Evolutionary conservation across 2,797 vertebrate species (phyloP).

Genomic region (Spheniscus humboldti): DNA sequence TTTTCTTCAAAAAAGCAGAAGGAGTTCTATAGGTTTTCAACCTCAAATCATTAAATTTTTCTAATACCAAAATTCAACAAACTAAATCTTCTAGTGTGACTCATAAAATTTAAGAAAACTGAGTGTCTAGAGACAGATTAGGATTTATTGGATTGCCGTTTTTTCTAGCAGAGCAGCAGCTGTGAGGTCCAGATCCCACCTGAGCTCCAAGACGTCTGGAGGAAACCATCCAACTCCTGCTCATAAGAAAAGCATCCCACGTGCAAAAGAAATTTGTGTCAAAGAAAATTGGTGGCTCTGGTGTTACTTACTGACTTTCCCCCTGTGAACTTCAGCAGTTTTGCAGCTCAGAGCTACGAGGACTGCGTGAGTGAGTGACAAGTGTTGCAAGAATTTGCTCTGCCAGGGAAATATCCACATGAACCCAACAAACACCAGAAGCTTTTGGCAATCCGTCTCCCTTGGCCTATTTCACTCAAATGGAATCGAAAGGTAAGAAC

Average conservation of each 20-base stretch:
- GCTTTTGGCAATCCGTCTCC: background rate
- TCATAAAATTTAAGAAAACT: background rate
- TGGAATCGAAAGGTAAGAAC: background rate
- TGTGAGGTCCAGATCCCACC: background rate
- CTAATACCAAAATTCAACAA: background rate
- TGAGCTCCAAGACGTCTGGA: background rate
- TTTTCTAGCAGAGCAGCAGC: background rate
- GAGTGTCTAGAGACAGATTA: fast-evolving
- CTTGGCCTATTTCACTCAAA: background rate
- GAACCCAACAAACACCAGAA: background rate
- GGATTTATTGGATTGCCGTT: background rate
- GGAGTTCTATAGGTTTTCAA: fast-evolving
- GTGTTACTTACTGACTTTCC: background rate
- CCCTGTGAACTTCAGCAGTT: background rate
- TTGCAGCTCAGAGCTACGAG: background rate
- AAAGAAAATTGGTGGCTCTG: background rate
- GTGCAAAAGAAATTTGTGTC: background rate
- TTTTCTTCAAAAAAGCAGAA: background rate
- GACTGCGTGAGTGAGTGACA: background rate
- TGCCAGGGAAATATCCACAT: background rate
- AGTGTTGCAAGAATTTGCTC: background rate
- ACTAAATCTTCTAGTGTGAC: background rate
- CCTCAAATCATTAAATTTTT: background rate
- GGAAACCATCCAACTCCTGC: fast-evolving
- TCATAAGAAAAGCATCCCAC: background rate